A percentile compares a stretch with the other conserved stretches of the same genome.
phyloP scores from a whole-genome alignment of 2,113 vertebrate genomes.

The Rattus norvegicus region GRCr8 NC_086039.1:41183001-41183500 shows the following conservation, averaged over 20 bases:
- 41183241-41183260: not conserved
- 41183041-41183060: not conserved
- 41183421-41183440: conserved; percentile 55
- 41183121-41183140: not conserved
- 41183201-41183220: not conserved
- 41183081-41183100: not conserved
- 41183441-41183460: conserved; percentile 50
- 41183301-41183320: conserved; percentile 29
- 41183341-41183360: not conserved
- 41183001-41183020: not conserved
- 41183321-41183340: conserved; percentile 58
- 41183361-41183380: not conserved
- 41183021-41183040: not conserved
- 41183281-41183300: not conserved
- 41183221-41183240: not conserved
- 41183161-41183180: not conserved
- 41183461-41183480: conserved; percentile 52
- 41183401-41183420: conserved; percentile 47
- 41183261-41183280: not conserved
- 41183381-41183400: not conserved
- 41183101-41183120: not conserved
- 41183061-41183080: not conserved
- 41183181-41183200: not conserved
- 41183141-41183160: not conserved
- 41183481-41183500: conserved; percentile 57